phyloP scores from a whole-genome alignment of 2,888 invertebrate species.

The Hirudinaria manillensis region DNA sequence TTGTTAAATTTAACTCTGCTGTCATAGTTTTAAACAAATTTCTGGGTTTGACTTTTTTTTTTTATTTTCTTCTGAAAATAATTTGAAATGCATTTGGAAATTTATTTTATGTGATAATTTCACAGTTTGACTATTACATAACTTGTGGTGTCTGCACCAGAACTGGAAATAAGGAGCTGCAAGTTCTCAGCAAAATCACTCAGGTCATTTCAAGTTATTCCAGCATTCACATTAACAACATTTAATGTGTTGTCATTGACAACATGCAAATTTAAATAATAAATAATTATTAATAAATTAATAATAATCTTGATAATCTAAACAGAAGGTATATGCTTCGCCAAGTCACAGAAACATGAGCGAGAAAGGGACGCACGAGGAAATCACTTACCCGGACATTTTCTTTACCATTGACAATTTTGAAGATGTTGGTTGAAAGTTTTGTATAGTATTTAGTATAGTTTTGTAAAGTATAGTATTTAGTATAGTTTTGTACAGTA shows the following conservation, averaged over 20 bases:
- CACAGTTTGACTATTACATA: slow-evolving; percentile 83
- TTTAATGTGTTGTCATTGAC: no score
- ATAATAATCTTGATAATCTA: background rate
- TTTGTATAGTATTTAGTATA: background rate
- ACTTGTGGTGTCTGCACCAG: slow-evolving; percentile 95
- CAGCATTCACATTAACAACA: background rate
- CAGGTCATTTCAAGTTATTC: slow-evolving; percentile 60
- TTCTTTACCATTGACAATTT: slow-evolving; percentile 99
- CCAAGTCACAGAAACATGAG: slow-evolving; percentile 95
- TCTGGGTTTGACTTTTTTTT: background rate
- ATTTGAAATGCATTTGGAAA: no score
- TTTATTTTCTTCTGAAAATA: slow-evolving; percentile 19
- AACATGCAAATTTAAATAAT: no score
- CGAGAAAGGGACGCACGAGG: slow-evolving; percentile 93
- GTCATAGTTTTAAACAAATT: background rate
- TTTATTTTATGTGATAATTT: background rate
- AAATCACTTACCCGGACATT: slow-evolving; percentile 96
- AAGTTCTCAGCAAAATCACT: slow-evolving; percentile 83
- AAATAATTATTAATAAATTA: no score
- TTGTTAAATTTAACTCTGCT: background rate
- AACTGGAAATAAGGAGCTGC: slow-evolving; percentile 92
- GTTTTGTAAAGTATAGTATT: background rate
- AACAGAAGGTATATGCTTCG: slow-evolving; percentile 82
- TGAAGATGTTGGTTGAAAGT: slow-evolving; percentile 69
- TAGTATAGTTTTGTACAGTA: no score